These are phyloP conservation scores for Dryococelus australis DNA, from an alignment of 2,888 invertebrate genomes.

Conservation along the genomic window DNA sequence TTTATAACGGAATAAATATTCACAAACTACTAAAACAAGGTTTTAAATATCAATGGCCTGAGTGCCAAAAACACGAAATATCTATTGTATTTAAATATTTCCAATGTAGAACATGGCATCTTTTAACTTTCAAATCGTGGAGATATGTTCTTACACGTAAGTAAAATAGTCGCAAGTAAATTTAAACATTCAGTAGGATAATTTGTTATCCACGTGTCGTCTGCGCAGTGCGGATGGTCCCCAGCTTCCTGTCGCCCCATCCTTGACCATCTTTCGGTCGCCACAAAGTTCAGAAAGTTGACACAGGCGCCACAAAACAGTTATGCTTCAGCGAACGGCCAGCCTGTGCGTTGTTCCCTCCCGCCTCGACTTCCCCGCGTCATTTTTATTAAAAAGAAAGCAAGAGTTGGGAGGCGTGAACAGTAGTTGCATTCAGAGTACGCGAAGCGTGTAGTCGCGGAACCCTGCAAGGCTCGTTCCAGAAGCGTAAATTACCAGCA, in stretches of 20 bases:
- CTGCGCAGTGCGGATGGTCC: neutral
- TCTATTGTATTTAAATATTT: too few relatives aligned
- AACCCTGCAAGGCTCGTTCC: neutral
- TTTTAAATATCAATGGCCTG: too few relatives aligned
- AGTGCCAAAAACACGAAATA: too few relatives aligned
- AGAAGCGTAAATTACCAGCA: too few relatives aligned
- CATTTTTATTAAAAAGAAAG: slow-evolving; percentile 24
- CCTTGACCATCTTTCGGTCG: neutral
- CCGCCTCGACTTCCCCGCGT: neutral
- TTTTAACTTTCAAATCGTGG: too few relatives aligned
- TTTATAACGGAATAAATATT: too few relatives aligned
- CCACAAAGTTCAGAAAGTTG: slow-evolving; percentile 16
- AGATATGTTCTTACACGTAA: too few relatives aligned
- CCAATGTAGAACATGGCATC: too few relatives aligned
- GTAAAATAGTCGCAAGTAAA: too few relatives aligned
- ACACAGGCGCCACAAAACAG: neutral
- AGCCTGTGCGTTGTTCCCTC: slow-evolving; percentile 17
- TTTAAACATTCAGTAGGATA: too few relatives aligned
- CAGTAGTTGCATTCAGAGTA: slow-evolving; percentile 23
- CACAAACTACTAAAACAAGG: too few relatives aligned
- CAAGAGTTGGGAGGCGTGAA: slow-evolving; percentile 22
- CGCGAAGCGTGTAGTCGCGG: neutral
- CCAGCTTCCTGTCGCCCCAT: neutral
- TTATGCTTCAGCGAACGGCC: slow-evolving; percentile 5
- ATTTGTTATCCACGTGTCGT: neutral